phyloP scores from a whole-genome alignment of 2,797 vertebrate genomes.

The Pipistrellus pipistrellus region DNA sequence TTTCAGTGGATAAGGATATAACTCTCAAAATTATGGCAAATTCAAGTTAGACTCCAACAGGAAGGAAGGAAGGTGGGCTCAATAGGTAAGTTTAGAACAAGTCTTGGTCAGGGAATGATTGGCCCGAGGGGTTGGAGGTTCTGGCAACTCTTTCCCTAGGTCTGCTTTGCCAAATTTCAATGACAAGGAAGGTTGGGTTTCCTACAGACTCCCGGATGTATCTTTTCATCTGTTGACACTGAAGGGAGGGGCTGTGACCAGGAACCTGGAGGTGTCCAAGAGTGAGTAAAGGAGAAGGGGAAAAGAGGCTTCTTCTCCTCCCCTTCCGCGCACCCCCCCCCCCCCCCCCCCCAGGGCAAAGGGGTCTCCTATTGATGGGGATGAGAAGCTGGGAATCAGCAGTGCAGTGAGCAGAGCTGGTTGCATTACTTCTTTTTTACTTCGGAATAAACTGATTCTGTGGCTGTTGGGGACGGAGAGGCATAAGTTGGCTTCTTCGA shows the following conservation, averaged over 20 bases:
- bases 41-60: neutral
- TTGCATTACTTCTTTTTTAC: conserved; percentile 53
- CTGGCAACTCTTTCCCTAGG: neutral
- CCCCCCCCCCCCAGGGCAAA: too few relatives aligned
- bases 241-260: neutral
- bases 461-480: neutral
- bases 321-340: too few relatives aligned
- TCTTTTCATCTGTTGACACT: neutral
- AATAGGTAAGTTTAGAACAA: neutral
- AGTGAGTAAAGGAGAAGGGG: neutral
- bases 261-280: neutral
- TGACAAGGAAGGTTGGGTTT: neutral
- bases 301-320: neutral
- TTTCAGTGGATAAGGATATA: neutral
- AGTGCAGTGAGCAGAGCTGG: neutral
- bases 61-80: neutral
- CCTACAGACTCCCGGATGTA: neutral
- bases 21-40: neutral
- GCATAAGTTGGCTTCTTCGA: neutral
- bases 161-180: conserved; percentile 12
- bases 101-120: neutral
- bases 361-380: neutral
- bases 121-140: neutral
- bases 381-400: neutral
- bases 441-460: conserved; percentile 66